phyloP scores from a whole-genome alignment of 1,140 invertebrate species.

The Drosophila melanogaster region DNA sequence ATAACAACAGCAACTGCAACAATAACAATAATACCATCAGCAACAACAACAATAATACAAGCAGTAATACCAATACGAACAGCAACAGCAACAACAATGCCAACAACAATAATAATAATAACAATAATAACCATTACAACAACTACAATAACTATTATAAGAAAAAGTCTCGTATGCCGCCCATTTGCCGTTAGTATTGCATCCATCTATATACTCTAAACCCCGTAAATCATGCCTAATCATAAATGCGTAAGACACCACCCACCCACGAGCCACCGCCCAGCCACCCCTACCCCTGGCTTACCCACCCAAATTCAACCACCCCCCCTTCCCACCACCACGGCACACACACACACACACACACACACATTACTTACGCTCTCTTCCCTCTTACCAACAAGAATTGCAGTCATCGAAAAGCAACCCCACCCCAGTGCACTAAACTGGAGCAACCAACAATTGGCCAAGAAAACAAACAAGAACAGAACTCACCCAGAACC shows the following conservation, averaged over 20 bases:
- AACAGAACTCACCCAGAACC: background rate
- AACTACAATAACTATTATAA: constrained; percentile 84
- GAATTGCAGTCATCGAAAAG: constrained; percentile 13
- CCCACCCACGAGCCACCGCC: background rate
- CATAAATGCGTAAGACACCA: constrained; percentile 6
- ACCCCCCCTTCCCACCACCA: background rate
- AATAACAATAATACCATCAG: constrained; percentile 67
- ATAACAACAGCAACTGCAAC: constrained; percentile 62
- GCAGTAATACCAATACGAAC: constrained; percentile 55
- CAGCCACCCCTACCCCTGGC: background rate
- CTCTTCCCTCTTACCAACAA: background rate
- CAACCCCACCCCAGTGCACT: constrained; percentile 2
- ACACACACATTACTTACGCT: background rate
- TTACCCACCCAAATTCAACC: background rate
- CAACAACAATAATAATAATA: constrained; percentile 71
- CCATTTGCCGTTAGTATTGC: constrained; percentile 84
- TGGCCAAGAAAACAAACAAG: constrained; percentile 27
- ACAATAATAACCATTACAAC: constrained; percentile 82
- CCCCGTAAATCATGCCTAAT: constrained; percentile 28
- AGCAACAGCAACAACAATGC: constrained; percentile 67
- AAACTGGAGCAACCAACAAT: constrained; percentile 31
- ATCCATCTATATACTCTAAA: constrained; percentile 44
- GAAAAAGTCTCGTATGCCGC: constrained; percentile 84
- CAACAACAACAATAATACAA: constrained; percentile 39
- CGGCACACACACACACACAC: too few species aligned